These are phyloP conservation scores for Trematomus loennbergii DNA, from an alignment of 2,113 vertebrate genomes.

Conservation along the genomic window DNA sequence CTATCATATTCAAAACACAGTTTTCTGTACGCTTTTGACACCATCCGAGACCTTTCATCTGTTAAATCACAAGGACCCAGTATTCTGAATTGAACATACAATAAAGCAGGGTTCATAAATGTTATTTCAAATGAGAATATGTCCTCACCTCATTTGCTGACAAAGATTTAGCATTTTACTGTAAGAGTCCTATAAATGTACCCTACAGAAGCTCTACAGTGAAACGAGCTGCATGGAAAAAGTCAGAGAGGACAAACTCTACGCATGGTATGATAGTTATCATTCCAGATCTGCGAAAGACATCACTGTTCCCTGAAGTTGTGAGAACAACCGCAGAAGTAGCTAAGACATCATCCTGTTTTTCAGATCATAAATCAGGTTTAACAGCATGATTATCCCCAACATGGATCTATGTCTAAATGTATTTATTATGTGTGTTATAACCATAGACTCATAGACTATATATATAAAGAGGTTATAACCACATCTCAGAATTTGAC, in stretches of 20 bases:
- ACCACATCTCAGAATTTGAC: conserved; percentile 25
- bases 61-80: conserved; percentile 15
- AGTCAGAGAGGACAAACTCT: conserved; percentile 19
- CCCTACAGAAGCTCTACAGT: background rate
- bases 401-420: background rate
- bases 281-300: conserved; percentile 46
- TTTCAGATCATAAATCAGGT: background rate
- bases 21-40: conserved; percentile 38
- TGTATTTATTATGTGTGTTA: conserved; percentile 37
- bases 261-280: conserved; percentile 31
- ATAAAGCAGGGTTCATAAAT: conserved; percentile 11
- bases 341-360: conserved; percentile 7
- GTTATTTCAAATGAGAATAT: conserved; percentile 4
- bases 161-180: conserved; percentile 5
- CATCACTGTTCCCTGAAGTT: conserved; percentile 45
- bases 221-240: conserved; percentile 23
- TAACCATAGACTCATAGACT: no score
- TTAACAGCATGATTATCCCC: background rate
- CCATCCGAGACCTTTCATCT: conserved; percentile 30
- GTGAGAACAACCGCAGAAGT: conserved; percentile 39
- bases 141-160: conserved; percentile 13
- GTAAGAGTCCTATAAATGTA: background rate
- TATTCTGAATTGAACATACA: conserved; percentile 8
- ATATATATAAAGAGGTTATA: no score
- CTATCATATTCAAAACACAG: conserved; percentile 43